phyloP scores from a whole-genome alignment of 2,113 vertebrate species.

The Isurus oxyrinchus region DNA sequence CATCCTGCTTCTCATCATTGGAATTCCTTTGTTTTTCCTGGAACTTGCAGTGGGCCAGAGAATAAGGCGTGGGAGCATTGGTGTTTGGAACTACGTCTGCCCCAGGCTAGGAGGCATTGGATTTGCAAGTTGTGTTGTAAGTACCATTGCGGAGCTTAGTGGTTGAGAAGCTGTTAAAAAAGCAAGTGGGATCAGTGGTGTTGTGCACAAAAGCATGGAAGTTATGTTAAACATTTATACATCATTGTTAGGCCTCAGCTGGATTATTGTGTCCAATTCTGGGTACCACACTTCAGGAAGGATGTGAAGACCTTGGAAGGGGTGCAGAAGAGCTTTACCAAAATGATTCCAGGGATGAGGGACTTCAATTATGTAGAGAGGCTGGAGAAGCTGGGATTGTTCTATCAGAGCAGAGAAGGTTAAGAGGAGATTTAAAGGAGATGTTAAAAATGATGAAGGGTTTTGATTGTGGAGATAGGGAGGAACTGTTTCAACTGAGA shows the following conservation, averaged over 20 bases:
- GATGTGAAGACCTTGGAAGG: background rate
- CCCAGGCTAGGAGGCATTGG: slow-evolving; percentile 88
- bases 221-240: background rate
- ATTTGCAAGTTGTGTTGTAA: slow-evolving; percentile 87
- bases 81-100: slow-evolving; percentile 93
- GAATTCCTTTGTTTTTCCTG: slow-evolving; percentile 93
- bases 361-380: background rate
- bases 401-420: background rate
- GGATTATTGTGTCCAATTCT: background rate
- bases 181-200: background rate
- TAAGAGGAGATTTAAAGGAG: background rate
- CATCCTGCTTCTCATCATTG: slow-evolving; percentile 88
- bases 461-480: background rate
- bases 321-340: background rate
- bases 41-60: slow-evolving; percentile 92
- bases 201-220: background rate
- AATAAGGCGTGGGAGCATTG: slow-evolving; percentile 90
- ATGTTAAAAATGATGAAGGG: background rate
- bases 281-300: background rate
- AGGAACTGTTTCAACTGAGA: background rate
- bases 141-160: slow-evolving; percentile 38
- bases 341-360: background rate
- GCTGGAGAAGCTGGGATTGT: background rate
- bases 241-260: background rate
- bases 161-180: too few species aligned